Evolutionary conservation across 2,888 invertebrate genomes (phyloP).

Genomic region (Carabus problematicus): DNA sequence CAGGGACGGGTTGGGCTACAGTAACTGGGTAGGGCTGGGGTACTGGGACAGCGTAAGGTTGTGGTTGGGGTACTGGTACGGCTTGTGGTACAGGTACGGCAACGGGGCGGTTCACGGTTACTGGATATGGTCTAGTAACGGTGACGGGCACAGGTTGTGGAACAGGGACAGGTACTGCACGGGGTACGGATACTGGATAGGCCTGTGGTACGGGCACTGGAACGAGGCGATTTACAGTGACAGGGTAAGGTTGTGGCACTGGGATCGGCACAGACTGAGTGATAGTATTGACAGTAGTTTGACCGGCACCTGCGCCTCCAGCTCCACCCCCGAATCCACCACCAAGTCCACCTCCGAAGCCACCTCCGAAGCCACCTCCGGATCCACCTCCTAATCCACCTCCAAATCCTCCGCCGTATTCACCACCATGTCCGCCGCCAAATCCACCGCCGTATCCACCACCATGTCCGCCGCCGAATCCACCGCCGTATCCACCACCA

Average conservation of each 20-base stretch:
- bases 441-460: constrained; percentile 23
- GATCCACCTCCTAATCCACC: constrained; percentile 9
- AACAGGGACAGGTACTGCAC: constrained; percentile 59
- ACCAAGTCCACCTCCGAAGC: background rate
- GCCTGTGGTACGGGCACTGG: constrained; percentile 20
- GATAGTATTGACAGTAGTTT: constrained; percentile 48
- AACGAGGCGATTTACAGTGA: constrained; percentile 1
- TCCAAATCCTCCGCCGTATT: constrained; percentile 3
- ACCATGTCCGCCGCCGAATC: constrained; percentile 21
- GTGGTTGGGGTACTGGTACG: constrained; percentile 2
- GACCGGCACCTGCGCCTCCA: background rate
- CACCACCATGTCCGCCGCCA: background rate
- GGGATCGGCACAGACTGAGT: constrained; percentile 47
- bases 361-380: constrained; percentile 4
- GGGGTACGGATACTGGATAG: constrained; percentile 51
- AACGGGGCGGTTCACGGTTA: constrained; percentile 3
- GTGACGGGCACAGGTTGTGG: constrained; percentile 50
- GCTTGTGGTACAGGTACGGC: constrained; percentile 6
- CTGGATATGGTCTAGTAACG: constrained; percentile 43
- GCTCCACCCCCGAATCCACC: constrained; percentile 15
- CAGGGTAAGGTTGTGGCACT: constrained; percentile 23
- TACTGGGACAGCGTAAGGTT: constrained; percentile 10
- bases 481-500: background rate
- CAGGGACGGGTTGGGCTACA: constrained; percentile 5
- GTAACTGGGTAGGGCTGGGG: constrained; percentile 9